Evolutionary conservation across 2,797 vertebrate genomes (phyloP).

Genomic region (Sebastes jordani): DNA sequence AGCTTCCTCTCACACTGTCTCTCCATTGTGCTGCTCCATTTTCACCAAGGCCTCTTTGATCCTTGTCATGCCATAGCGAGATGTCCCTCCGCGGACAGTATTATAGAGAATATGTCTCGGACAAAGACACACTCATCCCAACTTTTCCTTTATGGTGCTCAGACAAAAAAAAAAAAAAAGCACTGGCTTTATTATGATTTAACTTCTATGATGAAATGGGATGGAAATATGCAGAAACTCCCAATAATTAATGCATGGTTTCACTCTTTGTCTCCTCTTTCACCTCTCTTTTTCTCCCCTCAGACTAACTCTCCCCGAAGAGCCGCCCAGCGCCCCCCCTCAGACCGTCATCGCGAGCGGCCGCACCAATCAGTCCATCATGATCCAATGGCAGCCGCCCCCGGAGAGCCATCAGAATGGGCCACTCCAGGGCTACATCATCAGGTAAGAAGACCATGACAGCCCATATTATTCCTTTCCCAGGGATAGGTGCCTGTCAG

Average conservation of each 20-base stretch:
- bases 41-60: slow-evolving; percentile 75
- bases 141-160: slow-evolving; percentile 44
- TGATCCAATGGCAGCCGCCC: slow-evolving; percentile 98
- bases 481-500: slow-evolving; percentile 28
- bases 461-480: slow-evolving; percentile 27
- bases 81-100: slow-evolving; percentile 63
- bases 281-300: neutral
- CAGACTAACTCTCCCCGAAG: slow-evolving; percentile 94
- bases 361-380: slow-evolving; percentile 98
- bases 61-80: slow-evolving; percentile 56
- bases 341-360: slow-evolving; percentile 97
- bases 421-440: slow-evolving; percentile 93
- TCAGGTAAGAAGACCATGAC: slow-evolving; percentile 84
- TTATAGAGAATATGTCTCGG: slow-evolving; percentile 55
- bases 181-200: slow-evolving; percentile 48
- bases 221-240: slow-evolving; percentile 72
- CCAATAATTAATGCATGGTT: slow-evolving; percentile 63
- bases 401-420: slow-evolving; percentile 96
- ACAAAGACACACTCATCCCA: slow-evolving; percentile 39
- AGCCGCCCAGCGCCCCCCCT: slow-evolving; percentile 94
- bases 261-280: slow-evolving; percentile 44
- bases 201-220: slow-evolving; percentile 74
- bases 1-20: slow-evolving; percentile 51
- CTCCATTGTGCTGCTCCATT: slow-evolving; percentile 68
- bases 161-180: slow-evolving; percentile 21